A percentile compares a stretch with the other conserved stretches of the same genome.
Conservation (phyloP, 2,113 vertebrate species). For the Campylomormyrus tamandua region DNA sequence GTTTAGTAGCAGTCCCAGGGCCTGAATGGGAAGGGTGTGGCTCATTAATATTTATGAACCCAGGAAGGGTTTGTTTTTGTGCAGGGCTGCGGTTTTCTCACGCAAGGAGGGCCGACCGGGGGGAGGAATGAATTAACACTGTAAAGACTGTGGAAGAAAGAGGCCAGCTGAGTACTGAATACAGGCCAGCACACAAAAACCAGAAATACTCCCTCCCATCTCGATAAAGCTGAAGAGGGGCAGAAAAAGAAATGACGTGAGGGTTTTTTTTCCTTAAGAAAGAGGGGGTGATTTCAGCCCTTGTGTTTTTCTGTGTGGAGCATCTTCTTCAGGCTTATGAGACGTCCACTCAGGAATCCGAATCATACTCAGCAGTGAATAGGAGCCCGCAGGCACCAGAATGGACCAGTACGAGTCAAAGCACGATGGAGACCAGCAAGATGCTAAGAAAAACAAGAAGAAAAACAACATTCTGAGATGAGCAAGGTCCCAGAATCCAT, state of each 20-base stretch:
- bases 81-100: slow-evolving; percentile 53
- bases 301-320: slow-evolving; percentile 29
- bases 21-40: slow-evolving; percentile 59
- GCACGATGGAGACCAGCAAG: not conserved
- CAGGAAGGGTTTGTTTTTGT: slow-evolving; percentile 65
- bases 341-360: not conserved
- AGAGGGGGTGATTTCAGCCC: slow-evolving; percentile 33
- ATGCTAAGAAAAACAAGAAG: not conserved
- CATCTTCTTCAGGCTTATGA: slow-evolving; percentile 20
- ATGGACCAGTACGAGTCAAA: not conserved
- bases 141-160: slow-evolving; percentile 35
- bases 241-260: slow-evolving; percentile 29
- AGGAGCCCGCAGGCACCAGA: not conserved
- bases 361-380: not conserved
- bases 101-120: slow-evolving; percentile 60
- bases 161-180: slow-evolving; percentile 28
- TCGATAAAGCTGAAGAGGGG: slow-evolving; percentile 35
- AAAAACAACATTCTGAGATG: not conserved
- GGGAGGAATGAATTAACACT: slow-evolving; percentile 64
- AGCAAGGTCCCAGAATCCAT: not conserved
- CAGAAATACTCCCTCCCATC: slow-evolving; percentile 23
- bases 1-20: not conserved
- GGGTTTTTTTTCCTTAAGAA: not conserved
- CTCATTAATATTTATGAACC: slow-evolving; percentile 73
- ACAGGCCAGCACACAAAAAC: slow-evolving; percentile 36